Evolutionary conservation across 2,888 invertebrate genomes (phyloP), one percentile per base, ranked within the genome.

Genomic region (Patella pellucida): DNA sequence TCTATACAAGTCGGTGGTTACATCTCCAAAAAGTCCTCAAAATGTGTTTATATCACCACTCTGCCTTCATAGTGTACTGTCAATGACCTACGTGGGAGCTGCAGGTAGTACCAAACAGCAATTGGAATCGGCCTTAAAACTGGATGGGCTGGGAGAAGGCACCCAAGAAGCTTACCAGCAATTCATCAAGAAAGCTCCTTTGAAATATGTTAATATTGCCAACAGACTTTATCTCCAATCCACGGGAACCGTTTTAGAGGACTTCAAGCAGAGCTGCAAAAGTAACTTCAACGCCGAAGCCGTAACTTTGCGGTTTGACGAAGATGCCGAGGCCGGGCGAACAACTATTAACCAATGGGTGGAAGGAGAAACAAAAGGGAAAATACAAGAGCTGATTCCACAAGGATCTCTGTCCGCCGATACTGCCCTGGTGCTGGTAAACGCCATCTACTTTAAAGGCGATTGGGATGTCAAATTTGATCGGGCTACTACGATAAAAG

Each of bases 391-490:
- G 11, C 9, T 62, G 19, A 19, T 62, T 62, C 62, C 19, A 4
- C 62, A 19, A 62, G 23, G 23, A 12, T 62, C 62, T 0, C 62
- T 62, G 19, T 23, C 19, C 11, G 4, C 62, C 0, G 23, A 62
- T 19, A 62, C 62, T 23, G 62, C 62, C 23, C 3, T 62, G 62
- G 19, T 62, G 0, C 62, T 62, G 19, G 19, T 62, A 1, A 62
- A 62, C 23, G 62, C 62, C 14, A 62, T 62, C 12, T 62, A 19
- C 62, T 62, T 62, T 15, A 62, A 62, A 19, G 62, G 19, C 19
- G 62, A 62, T 23, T 62, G 62, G 62, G 62, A 62, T 23, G 62
- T 62, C 11, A 62, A 62, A 62, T 62, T 62, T 62, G 62, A 62
- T 4, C 11, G 19, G 4, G 19, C 62, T 23, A 14, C 23, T 19